phyloP scores from a whole-genome alignment of 2,888 invertebrate species.

The Ditula angustiorana region DNA sequence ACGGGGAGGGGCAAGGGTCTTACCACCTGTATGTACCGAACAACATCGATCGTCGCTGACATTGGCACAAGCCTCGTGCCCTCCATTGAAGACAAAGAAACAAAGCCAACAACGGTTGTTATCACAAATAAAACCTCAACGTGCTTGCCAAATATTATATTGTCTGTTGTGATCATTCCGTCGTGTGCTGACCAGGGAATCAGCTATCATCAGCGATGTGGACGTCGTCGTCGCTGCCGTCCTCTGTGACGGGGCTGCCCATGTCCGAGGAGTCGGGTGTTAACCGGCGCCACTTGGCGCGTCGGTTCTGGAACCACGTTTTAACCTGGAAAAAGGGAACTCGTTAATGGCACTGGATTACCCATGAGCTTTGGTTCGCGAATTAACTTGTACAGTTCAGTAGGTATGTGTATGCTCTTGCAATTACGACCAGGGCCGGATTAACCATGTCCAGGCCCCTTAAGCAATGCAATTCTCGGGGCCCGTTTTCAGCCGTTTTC shows the following conservation, averaged over 20 bases:
- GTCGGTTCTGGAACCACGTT: conserved; percentile 93
- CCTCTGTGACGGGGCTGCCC: conserved; percentile 72
- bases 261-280: conserved; percentile 76
- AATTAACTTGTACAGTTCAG: too few species aligned
- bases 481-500: too few species aligned
- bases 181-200: conserved; percentile 20
- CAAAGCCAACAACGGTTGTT: background rate
- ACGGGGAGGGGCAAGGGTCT: too few species aligned
- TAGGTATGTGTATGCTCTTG: too few species aligned
- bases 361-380: too few species aligned
- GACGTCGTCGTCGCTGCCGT: conserved; percentile 73
- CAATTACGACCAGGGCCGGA: too few species aligned
- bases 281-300: conserved; percentile 91
- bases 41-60: too few species aligned
- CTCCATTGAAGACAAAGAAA: too few species aligned
- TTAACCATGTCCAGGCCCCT: too few species aligned
- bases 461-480: too few species aligned
- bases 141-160: conserved; percentile 3
- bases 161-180: background rate
- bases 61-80: too few species aligned
- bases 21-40: too few species aligned
- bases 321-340: conserved; percentile 84
- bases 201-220: conserved; percentile 63
- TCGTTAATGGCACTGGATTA: background rate
- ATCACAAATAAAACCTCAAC: background rate